A percentile compares a stretch with the other conserved stretches of the same genome.
phyloP scores from a whole-genome alignment of 2,888 invertebrate species.

The Lasioglossum figueresi region DNA sequence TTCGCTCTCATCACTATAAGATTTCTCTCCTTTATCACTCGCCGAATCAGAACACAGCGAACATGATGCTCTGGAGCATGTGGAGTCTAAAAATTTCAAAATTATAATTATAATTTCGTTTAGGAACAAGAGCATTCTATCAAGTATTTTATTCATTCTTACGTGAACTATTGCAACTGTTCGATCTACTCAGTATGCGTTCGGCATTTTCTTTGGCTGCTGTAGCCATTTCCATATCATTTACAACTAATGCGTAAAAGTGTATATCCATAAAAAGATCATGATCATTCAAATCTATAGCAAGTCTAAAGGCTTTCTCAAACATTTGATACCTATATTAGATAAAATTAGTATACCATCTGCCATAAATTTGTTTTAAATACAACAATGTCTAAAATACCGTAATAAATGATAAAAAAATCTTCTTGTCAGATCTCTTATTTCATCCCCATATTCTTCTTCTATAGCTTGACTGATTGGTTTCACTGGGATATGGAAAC shows the following conservation, averaged over 20 bases:
- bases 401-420: slow-evolving; percentile 94
- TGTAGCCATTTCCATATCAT: slow-evolving; percentile 87
- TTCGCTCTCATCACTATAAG: slow-evolving; percentile 81
- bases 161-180: slow-evolving; percentile 83
- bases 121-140: not conserved
- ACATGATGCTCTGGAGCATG: slow-evolving; percentile 90
- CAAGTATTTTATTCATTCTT: slow-evolving; percentile 59
- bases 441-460: slow-evolving; percentile 90
- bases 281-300: slow-evolving; percentile 93
- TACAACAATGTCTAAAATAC: slow-evolving; percentile 81
- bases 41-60: slow-evolving; percentile 87
- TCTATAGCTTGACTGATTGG: slow-evolving; percentile 88
- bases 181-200: slow-evolving; percentile 82
- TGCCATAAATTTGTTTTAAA: not conserved
- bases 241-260: slow-evolving; percentile 88
- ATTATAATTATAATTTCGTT: slow-evolving; percentile 11
- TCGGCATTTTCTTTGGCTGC: slow-evolving; percentile 90
- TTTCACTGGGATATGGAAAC: slow-evolving; percentile 90
- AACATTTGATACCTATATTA: slow-evolving; percentile 87
- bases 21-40: slow-evolving; percentile 82
- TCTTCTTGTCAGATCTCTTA: slow-evolving; percentile 92
- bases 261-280: slow-evolving; percentile 94
- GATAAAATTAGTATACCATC: slow-evolving; percentile 27
- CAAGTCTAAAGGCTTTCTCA: slow-evolving; percentile 93
- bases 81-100: slow-evolving; percentile 86